A percentile compares a stretch with the other conserved stretches of the same genome.
Conservation (phyloP, 2,888 invertebrate species). For the Philaethria dido region DNA sequence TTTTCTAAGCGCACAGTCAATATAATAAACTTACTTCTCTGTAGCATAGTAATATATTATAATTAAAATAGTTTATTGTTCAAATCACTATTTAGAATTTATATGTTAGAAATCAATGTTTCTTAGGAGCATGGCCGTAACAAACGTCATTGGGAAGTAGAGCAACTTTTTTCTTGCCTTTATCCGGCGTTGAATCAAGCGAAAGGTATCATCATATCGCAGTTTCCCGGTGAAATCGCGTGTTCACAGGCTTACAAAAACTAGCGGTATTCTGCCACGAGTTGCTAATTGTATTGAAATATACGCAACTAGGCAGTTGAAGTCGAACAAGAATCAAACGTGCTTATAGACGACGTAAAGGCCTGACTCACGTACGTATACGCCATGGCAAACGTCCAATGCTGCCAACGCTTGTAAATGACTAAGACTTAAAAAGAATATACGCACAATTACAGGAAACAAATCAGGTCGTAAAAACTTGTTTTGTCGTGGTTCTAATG, state of each 20-base stretch:
- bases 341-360: slow-evolving; percentile 43
- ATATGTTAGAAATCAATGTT: slow-evolving; percentile 27
- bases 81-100: neutral
- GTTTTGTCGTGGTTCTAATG: slow-evolving; percentile 4
- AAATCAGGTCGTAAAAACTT: slow-evolving; percentile 34
- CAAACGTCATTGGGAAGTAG: slow-evolving; percentile 80
- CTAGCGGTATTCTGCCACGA: slow-evolving; percentile 58
- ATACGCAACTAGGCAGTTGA: slow-evolving; percentile 55
- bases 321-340: slow-evolving; percentile 56
- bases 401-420: slow-evolving; percentile 59
- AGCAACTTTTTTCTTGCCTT: slow-evolving; percentile 65
- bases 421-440: slow-evolving; percentile 49
- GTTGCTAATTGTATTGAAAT: slow-evolving; percentile 72
- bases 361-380: slow-evolving; percentile 63
- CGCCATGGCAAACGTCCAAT: slow-evolving; percentile 70
- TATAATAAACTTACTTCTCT: neutral
- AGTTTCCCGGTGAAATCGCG: slow-evolving; percentile 79
- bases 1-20: neutral
- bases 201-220: slow-evolving; percentile 74
- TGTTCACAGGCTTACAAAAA: slow-evolving; percentile 76
- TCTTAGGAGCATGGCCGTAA: slow-evolving; percentile 54
- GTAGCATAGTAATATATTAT: neutral
- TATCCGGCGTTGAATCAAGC: slow-evolving; percentile 75
- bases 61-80: neutral
- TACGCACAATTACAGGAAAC: slow-evolving; percentile 40